Base-by-base conservation (phyloP, 1,140 invertebrate species). In the Temnothorax curvispinosus region DNA sequence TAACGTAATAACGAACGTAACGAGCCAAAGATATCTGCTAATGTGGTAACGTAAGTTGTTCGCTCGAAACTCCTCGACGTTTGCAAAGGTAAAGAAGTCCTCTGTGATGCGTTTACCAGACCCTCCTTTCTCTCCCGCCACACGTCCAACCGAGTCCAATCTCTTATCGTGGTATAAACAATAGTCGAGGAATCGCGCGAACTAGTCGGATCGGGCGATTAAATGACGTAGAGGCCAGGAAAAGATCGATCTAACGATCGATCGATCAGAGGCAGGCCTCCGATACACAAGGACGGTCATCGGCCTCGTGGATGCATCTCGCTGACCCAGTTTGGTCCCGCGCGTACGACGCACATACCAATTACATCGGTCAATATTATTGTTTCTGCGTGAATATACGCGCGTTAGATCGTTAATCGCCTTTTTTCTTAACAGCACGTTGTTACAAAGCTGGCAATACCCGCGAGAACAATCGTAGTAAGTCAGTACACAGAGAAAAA, bases 271-370 rank as follows among this genome's bases (percentile, higher is more conserved):
- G 86, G 60, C 72, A 50, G 69, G 27, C 21, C 74, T 54, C 52
- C 56, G 89, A 86, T 90, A 85, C 56, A 88, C 91, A 92, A 92
- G 91, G 91, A 92, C 91, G 91, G 87, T 92, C 91, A 88, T 89
- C 85, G 91, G 77, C 90, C 91, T 89, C 85, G 38, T 67, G 65
- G 81, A 69, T 89, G 77, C 90, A 91, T 84, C 89, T 88, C 74
- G 44, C 80, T 91, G 91, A 92, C 90, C 90, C 76, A 92, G 69
- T 92, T 90, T 74, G 35, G 21, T 60, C 75, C 69, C 74, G n/a
- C 86, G 56, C 35, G 41, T 72, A 81, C 72, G 72, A 89, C 90
- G 89, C 84, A 72, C 71, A 62, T 65, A 80, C 27, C 90, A 76
- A 87, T 91, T 84, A 69, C 87, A 75, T 75, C 54, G 71, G 50